Evolutionary conservation across 2,888 invertebrate genomes (phyloP), one percentile per base, ranked within the genome.

Genomic region (Saturnia pavonia): DNA sequence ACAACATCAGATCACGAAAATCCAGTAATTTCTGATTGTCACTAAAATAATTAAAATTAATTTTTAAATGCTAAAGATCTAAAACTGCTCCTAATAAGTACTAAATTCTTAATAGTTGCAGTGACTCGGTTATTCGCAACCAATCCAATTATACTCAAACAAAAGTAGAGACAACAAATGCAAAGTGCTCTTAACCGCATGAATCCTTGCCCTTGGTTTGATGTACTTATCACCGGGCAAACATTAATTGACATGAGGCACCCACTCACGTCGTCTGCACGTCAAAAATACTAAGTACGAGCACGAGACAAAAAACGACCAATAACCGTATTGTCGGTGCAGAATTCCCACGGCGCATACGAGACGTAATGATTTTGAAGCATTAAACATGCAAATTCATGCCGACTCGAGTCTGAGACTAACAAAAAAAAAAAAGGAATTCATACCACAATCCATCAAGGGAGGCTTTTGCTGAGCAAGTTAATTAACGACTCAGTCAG

Each of bases 311-410:
- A 85, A 90, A 88, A 86, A 81, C 78, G 76, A 83, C 72, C 77
- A 85, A 85, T 79, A 77, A 72, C 74, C 72, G 74, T 78, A 82
- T 81, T 84, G 81, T 85, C 81, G 82, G 88, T 81, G 85, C 82
- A 77, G 80, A 85, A 85, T 89, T 89, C 90, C 88, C 90, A 91
- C 90, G 86, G 80, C 80, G 76, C 77, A 74, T 81, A 79, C 85
- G 84, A 85, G 82, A 82, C 80, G 85, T 87, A 87, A 87, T 87
- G 85, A 85, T 85, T 90, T 88, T 88, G 85, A 85, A 81, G 82
- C 85, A 88, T 90, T 89, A 87, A 86, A 86, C 86, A 91, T 91
- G 91, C 88, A 90, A 88, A 91, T 90, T 80, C 88, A 88, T 88
- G 87, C 88, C 86, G 86, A 85, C 81, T 84, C 80, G 77, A 70